These are phyloP conservation scores for Megaustenia siamemsis DNA, from an alignment of 2,888 invertebrate genomes.

Conservation along the genomic window DNA sequence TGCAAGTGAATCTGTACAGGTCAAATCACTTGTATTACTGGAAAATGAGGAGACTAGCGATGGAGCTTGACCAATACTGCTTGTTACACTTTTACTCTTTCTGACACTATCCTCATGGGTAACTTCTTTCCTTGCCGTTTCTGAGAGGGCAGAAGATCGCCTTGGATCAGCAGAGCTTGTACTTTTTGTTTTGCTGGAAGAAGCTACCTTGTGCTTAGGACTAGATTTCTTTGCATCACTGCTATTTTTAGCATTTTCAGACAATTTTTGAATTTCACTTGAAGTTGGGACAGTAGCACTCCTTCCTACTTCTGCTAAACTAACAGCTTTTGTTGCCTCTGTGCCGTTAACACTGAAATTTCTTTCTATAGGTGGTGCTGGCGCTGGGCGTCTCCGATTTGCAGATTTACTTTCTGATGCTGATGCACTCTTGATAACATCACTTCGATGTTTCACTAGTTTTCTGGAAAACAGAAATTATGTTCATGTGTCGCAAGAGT, in stretches of 20 bases:
- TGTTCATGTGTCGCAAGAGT: background rate
- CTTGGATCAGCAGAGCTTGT: conserved; percentile 34
- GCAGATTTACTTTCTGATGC: conserved; percentile 16
- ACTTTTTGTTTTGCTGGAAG: background rate
- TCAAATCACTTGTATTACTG: conserved; percentile 49
- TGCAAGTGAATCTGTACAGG: conserved; percentile 35
- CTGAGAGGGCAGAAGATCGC: conserved; percentile 37
- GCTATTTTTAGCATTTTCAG: background rate
- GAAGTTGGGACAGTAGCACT: conserved; percentile 29
- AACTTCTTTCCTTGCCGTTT: conserved; percentile 30
- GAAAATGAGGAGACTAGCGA: conserved; percentile 51
- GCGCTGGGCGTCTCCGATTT: conserved; percentile 49
- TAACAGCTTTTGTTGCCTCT: background rate
- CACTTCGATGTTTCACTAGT: conserved; percentile 67
- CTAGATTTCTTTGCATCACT: conserved; percentile 14
- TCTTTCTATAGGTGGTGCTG: conserved; percentile 51
- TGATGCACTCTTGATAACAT: conserved; percentile 58
- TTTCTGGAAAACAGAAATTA: conserved; percentile 63
- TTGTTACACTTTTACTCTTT: conserved; percentile 50
- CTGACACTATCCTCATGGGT: conserved; percentile 31
- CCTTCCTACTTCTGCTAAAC: conserved; percentile 22
- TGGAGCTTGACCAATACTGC: conserved; percentile 52
- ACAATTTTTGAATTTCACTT: background rate
- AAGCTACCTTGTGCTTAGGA: background rate
- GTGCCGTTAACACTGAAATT: conserved; percentile 7